phyloP scores from a whole-genome alignment of 2,113 vertebrate genomes.

The Ctenomys sociabilis region DNA sequence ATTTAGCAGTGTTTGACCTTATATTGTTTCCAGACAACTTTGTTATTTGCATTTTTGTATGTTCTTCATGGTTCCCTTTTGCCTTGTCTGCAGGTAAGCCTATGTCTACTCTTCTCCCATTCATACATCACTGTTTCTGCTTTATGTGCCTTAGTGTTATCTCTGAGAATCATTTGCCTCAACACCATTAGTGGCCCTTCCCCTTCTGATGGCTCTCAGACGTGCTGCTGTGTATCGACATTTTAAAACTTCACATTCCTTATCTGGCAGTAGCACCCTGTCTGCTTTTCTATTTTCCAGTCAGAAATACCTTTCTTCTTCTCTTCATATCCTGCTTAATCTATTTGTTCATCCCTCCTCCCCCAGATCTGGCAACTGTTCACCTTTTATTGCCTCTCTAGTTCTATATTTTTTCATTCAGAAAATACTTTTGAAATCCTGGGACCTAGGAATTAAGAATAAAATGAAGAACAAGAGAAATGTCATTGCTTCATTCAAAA shows the following conservation, averaged over 20 bases:
- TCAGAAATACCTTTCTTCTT: neutral
- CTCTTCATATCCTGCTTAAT: constrained; percentile 25
- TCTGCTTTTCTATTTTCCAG: neutral
- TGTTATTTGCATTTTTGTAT: neutral
- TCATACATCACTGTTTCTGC: constrained; percentile 7
- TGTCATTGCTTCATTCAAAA: neutral
- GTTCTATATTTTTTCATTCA: constrained; percentile 26
- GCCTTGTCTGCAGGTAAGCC: neutral
- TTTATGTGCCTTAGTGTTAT: constrained; percentile 4
- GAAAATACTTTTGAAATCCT: constrained; percentile 19
- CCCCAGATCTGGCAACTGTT: neutral
- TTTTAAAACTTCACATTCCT: neutral
- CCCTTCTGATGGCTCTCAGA: neutral
- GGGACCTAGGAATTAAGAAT: neutral
- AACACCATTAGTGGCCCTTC: neutral
- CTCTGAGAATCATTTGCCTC: constrained; percentile 13
- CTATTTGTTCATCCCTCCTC: neutral
- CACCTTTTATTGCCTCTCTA: neutral
- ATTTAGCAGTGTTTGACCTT: neutral
- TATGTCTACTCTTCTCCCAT: neutral
- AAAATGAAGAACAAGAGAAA: constrained; percentile 53
- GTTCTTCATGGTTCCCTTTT: neutral
- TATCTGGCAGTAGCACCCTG: neutral
- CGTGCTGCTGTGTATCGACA: neutral
- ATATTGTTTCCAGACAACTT: constrained; percentile 13